Base-by-base conservation (phyloP, 2,113 vertebrate species). In the Meriones unguiculatus region DNA sequence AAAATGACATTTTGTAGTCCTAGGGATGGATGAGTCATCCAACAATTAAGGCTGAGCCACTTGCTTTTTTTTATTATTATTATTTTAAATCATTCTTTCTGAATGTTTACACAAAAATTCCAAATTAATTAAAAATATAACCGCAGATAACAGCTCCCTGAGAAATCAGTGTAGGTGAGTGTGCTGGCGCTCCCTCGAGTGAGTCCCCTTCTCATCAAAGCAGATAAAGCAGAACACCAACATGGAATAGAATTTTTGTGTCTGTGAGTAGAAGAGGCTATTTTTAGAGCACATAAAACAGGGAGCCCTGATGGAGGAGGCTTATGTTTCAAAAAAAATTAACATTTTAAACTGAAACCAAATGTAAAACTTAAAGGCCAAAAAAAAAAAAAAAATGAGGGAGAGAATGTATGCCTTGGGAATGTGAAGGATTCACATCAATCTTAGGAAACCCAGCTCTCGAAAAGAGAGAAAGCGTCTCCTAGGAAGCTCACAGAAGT, bases 341-440 rank as follows among this genome's bases (percentile, higher is more conserved):
- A 64, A 50, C 18, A 76, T 59, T 94, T 72, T 76, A 88, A 95
- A 84, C 22, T 89, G 70, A 89, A 93, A 28, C 35, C 12, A 77
- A 52, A 38, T 90, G 87, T 73, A 77, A 50, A 67, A 69, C 84
- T 91, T 78, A 92, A 95, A 90, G 65, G n/a, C 69, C 69, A 87
- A 59, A 93, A 41, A 54, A 41, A 80, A 87, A 59, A 93, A 41
- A 54, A 41, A 80, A 88, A 78, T 12, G 5, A 81, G 41, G n/a
- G 70, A 72, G 88, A 62, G 9, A 73, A 67, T 22, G 73, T 72
- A 17, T 14, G 32, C 75, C 17, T 22, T 35, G 28, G 73, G 77
- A 69, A 30, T 75, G 24, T 35, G 12, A 89, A 87, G 18, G 57
- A 50, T 13, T 69, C 13, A 20, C 57, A 28, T 28, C 11, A 18